A percentile compares a stretch with the other conserved stretches of the same genome.
phyloP scores from a whole-genome alignment of 2,113 vertebrate genomes.

The Engystomops pustulosus region DNA sequence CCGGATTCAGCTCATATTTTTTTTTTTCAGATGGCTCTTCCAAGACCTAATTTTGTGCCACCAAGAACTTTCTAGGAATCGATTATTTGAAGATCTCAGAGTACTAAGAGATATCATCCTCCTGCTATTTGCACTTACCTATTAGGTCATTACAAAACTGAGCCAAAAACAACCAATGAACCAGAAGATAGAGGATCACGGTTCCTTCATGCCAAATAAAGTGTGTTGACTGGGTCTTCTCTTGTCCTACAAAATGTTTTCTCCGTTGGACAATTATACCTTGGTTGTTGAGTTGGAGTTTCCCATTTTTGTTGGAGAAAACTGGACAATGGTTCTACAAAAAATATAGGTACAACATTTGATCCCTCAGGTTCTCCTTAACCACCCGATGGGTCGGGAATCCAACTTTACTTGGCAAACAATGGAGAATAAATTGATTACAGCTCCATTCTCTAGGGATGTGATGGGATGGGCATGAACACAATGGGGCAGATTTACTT shows the following conservation, averaged over 20 bases:
- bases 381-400: background rate
- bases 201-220: background rate
- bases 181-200: background rate
- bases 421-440: background rate
- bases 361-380: background rate
- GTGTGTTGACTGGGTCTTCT: background rate
- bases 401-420: background rate
- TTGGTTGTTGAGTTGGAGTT: background rate
- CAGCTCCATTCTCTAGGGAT: background rate
- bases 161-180: background rate
- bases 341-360: background rate
- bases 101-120: background rate
- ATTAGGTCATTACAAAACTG: background rate
- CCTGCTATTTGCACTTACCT: background rate
- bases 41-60: background rate
- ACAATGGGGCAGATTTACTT: too few species aligned
- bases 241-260: background rate
- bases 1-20: background rate
- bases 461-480: too few species aligned
- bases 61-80: background rate
- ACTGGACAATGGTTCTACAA: too few species aligned
- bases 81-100: background rate
- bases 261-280: too few species aligned
- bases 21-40: constrained; percentile 12
- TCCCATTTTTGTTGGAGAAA: too few species aligned